Evolutionary conservation across 2,888 invertebrate species (phyloP).

Genomic region (Teleiodes luculella): DNA sequence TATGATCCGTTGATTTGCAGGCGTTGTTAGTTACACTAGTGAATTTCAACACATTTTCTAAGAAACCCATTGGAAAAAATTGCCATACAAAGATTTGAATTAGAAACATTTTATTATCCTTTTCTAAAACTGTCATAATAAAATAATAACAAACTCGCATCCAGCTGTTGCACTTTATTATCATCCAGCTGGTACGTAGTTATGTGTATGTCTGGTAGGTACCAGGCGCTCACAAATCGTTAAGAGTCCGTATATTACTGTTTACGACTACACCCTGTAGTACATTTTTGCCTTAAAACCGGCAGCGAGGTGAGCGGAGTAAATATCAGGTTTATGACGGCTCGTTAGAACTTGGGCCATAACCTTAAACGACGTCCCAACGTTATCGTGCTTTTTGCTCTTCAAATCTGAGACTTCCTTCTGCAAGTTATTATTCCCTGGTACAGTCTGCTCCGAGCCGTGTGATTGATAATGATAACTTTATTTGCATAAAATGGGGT

Average conservation of each 20-base stretch:
- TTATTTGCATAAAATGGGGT: too few relatives aligned
- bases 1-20: too few relatives aligned
- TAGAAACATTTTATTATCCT: too few relatives aligned
- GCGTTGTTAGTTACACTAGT: too few relatives aligned
- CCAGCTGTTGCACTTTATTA: too few relatives aligned
- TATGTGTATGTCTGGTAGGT: too few relatives aligned
- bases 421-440: slow-evolving; percentile 56
- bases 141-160: too few relatives aligned
- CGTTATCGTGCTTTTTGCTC: slow-evolving; percentile 58
- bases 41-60: too few relatives aligned
- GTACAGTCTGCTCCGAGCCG: not conserved
- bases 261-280: slow-evolving; percentile 45
- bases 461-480: too few relatives aligned
- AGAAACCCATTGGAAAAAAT: too few relatives aligned
- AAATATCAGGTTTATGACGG: slow-evolving; percentile 69
- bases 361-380: slow-evolving; percentile 60
- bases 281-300: slow-evolving; percentile 46
- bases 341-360: slow-evolving; percentile 72
- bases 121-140: too few relatives aligned
- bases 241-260: slow-evolving; percentile 51
- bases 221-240: slow-evolving; percentile 34
- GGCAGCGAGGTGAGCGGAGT: slow-evolving; percentile 50
- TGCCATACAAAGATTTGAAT: too few relatives aligned
- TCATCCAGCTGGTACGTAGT: slow-evolving; percentile 6
- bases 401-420: slow-evolving; percentile 59